A percentile compares a stretch with the other conserved stretches of the same genome.
Evolutionary conservation across 2,797 vertebrate species (phyloP).

Genomic region (Tapirus indicus): DNA sequence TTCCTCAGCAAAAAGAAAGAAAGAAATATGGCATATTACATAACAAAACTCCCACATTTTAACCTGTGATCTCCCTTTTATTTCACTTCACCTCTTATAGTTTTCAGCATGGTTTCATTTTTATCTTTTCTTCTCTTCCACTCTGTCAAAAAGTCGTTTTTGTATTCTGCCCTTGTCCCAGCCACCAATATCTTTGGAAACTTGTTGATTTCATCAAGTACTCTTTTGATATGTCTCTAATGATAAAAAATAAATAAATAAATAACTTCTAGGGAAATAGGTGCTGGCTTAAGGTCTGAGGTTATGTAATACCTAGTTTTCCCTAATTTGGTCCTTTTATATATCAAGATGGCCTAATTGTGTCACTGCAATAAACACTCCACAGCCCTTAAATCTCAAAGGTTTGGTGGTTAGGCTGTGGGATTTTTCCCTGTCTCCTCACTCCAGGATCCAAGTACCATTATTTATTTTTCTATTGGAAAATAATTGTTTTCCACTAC

Average conservation of each 20-base stretch:
- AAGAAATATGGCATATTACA: neutral
- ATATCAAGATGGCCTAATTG: neutral
- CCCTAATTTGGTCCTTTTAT: neutral
- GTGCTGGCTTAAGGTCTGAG: neutral
- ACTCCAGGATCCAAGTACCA: neutral
- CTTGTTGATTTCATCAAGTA: neutral
- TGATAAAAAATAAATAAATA: neutral
- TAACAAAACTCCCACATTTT: neutral
- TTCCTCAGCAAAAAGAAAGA: too few species aligned
- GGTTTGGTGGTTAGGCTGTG: neutral
- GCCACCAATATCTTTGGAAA: neutral
- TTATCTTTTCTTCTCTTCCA: neutral
- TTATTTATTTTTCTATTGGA: neutral
- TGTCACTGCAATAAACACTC: neutral
- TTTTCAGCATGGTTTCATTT: neutral
- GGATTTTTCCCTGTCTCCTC: neutral
- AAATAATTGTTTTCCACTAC: neutral
- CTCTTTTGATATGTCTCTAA: neutral
- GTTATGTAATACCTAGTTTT: neutral
- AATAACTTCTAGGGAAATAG: neutral
- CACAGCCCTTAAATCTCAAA: neutral
- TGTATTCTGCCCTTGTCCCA: neutral
- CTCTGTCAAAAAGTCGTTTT: neutral
- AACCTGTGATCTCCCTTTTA: neutral
- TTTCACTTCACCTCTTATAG: neutral